Base-by-base conservation (phyloP, 2,113 vertebrate species). In the Anser brachyrhynchus region DNA sequence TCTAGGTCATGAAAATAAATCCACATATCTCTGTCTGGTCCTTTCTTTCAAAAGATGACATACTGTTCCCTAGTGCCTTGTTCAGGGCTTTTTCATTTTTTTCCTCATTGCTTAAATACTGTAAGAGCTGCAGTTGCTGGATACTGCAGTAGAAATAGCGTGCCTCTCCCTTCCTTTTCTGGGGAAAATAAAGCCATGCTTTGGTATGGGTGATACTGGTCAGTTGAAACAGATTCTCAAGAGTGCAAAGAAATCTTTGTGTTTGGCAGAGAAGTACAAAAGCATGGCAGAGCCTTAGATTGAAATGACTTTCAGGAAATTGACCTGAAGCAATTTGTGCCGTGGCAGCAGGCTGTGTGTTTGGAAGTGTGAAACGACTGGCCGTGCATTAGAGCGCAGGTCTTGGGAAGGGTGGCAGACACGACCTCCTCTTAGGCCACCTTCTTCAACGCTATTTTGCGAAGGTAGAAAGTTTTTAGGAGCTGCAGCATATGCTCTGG, bases 311-410 rank as follows among this genome's bases (percentile, higher is more conserved):
- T 84, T 33, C 17, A 23, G 74, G 41, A 64, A 58, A 16, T 19
- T 0, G 0, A 4, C 43, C 14, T 0, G 3, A 35, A 75, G 37
- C 37, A 51, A 79, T 41, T 41, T 57, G 13, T 87, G 46, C 55
- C 1, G 2, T 71, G 71, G 39, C n/a, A 71, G 70, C 44, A 74
- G 37, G 16, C 43, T 55, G 13, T 18, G 33, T 13, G 21, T 22
- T 35, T 20, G 19, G 1, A 33, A 19, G 83, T 25, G 52, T 44
- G 76, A 73, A 69, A 37, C 1, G 9, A 11, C 3, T 2, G 57
- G 58, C 49, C 71, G 57, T 22, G 29, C 3, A 0, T 21, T 65
- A 17, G 29, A n/a, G 25, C 44, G 37, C 16, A 7, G 29, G 41
- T 54, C 77, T 61, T 35, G 20, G 26, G 23, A 69, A 35, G 39